Evolutionary conservation across 1,140 invertebrate species (phyloP).

Genomic region (Neodiprion lecontei): DNA sequence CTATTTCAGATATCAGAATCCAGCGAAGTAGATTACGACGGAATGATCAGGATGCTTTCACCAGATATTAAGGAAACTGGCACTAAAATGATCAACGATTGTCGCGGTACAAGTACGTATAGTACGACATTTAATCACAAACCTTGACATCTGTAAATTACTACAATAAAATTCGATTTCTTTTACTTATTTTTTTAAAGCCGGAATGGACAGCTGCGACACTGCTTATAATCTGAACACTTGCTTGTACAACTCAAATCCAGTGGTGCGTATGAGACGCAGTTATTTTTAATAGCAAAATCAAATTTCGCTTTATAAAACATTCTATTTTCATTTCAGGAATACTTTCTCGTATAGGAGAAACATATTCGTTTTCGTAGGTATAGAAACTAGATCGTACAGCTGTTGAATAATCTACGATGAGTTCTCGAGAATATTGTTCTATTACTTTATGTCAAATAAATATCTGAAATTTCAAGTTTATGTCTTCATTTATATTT

Average conservation of each 20-base stretch:
- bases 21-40: neutral
- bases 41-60: neutral
- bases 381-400: no score
- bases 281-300: neutral
- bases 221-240: neutral
- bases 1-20: neutral
- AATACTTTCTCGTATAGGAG: neutral
- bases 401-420: no score
- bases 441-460: no score
- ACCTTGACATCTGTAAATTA: neutral
- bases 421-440: no score
- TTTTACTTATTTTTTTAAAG: neutral
- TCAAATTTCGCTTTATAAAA: neutral
- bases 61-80: neutral
- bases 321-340: neutral
- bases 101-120: neutral
- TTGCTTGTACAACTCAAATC: neutral
- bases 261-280: neutral
- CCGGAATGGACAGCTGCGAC: neutral
- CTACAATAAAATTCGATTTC: neutral
- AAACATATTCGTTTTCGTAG: neutral
- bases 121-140: neutral
- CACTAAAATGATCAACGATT: conserved; percentile 1
- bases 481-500: no score
- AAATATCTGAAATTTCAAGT: no score